Conservation (phyloP, 1,140 invertebrate species). For the Mamestra configurata region DNA sequence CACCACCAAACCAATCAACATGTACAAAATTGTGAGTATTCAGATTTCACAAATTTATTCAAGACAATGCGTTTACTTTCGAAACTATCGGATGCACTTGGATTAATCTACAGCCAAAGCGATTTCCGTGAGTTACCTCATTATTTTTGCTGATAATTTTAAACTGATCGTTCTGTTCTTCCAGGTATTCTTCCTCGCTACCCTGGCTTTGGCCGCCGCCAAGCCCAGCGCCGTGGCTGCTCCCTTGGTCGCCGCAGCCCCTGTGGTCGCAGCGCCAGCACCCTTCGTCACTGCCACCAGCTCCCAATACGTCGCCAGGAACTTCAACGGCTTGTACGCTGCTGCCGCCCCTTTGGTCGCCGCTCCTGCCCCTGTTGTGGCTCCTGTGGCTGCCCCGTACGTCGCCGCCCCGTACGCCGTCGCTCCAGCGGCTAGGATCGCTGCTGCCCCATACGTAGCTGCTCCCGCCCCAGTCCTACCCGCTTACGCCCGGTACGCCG, state of each 20-base stretch:
- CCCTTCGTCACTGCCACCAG: slow-evolving; percentile 90
- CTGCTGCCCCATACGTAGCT: slow-evolving; percentile 58
- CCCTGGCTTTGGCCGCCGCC: slow-evolving; percentile 76
- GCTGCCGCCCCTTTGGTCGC: slow-evolving; percentile 78
- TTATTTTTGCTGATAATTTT: too few relatives aligned
- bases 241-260: slow-evolving; percentile 68
- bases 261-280: slow-evolving; percentile 81
- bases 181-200: slow-evolving; percentile 76
- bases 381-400: slow-evolving; percentile 61
- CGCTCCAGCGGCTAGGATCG: slow-evolving; percentile 65
- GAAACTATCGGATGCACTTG: too few relatives aligned
- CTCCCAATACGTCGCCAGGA: slow-evolving; percentile 90
- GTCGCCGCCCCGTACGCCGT: slow-evolving; percentile 55
- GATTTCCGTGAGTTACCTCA: too few relatives aligned
- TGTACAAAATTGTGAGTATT: slow-evolving; percentile 80
- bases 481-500: slow-evolving; percentile 65
- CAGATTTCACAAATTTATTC: slow-evolving; percentile 33
- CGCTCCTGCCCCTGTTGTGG: slow-evolving; percentile 67
- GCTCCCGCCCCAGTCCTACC: slow-evolving; percentile 53
- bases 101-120: too few relatives aligned
- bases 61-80: not conserved
- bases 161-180: slow-evolving; percentile 45
- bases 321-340: slow-evolving; percentile 88
- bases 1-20: slow-evolving; percentile 69
- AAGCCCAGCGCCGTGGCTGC: slow-evolving; percentile 80